phyloP scores from a whole-genome alignment of 2,797 vertebrate species.

The Centroberyx gerrardi region DNA sequence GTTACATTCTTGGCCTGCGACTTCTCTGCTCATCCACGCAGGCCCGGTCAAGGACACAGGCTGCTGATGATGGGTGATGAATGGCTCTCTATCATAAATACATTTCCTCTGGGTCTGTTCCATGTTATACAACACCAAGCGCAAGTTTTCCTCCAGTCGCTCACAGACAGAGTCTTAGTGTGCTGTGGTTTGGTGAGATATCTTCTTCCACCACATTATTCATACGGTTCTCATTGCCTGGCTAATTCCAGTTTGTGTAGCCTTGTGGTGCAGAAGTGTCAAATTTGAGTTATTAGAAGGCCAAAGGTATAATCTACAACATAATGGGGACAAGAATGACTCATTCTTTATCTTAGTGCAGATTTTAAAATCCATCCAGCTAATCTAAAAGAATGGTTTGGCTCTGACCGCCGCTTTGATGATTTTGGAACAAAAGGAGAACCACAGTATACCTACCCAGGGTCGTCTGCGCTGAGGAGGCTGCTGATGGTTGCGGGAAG shows the following conservation, averaged over 20 bases:
- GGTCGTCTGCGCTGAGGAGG: conserved; percentile 83
- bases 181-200: conserved; percentile 52
- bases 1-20: conserved; percentile 77
- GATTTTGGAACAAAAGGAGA: conserved; percentile 9
- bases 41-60: conserved; percentile 61
- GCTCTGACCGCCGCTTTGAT: conserved; percentile 38
- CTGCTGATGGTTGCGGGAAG: conserved; percentile 91
- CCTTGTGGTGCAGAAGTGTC: conserved; percentile 55
- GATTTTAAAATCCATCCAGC: conserved; percentile 6
- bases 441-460: conserved; percentile 85
- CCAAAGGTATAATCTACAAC: conserved; percentile 51
- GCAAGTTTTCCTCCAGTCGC: conserved; percentile 20
- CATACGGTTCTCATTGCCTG: conserved; percentile 28
- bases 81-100: conserved; percentile 60
- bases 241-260: conserved; percentile 43
- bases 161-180: conserved; percentile 47
- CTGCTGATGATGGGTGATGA: conserved; percentile 65
- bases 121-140: conserved; percentile 34
- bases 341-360: conserved; percentile 52
- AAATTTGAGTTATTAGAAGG: conserved; percentile 53
- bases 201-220: conserved; percentile 53
- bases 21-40: conserved; percentile 46
- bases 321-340: conserved; percentile 58
- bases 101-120: conserved; percentile 67
- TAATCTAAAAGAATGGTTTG: conserved; percentile 51